These are phyloP conservation scores for Chroicocephalus ridibundus DNA, from an alignment of 2,113 vertebrate genomes.

Conservation along the genomic window DNA sequence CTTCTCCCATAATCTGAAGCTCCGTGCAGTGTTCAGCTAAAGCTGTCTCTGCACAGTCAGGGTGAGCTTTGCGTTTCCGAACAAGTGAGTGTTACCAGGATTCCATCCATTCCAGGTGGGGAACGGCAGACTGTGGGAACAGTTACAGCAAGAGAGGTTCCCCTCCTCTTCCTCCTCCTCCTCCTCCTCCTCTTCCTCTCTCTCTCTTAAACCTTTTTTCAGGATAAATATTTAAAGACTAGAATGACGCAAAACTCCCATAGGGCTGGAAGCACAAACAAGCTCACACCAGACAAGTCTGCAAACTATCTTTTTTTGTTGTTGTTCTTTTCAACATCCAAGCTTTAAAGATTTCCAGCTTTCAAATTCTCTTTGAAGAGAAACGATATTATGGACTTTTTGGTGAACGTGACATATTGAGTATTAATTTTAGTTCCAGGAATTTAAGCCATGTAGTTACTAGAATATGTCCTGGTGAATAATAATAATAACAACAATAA, in stretches of 20 bases:
- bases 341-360: not conserved
- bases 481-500: not conserved
- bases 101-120: conserved; percentile 59
- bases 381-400: not conserved
- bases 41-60: not conserved
- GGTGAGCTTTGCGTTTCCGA: not conserved
- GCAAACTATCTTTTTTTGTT: not conserved
- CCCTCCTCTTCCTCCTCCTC: not conserved
- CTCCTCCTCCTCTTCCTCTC: not conserved
- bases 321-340: not conserved
- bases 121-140: not conserved
- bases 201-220: not conserved
- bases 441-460: not conserved
- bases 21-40: not conserved
- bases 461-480: not conserved
- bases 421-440: not conserved
- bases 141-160: not conserved
- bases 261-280: not conserved
- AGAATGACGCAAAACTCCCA: conserved; percentile 19
- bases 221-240: conserved; percentile 47
- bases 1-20: not conserved
- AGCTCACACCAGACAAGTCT: conserved; percentile 1
- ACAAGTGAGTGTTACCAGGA: not conserved
- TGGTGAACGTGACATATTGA: not conserved
- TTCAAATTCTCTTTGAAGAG: not conserved